phyloP scores from a whole-genome alignment of 2,113 vertebrate species.

The Bubo scandiacus region DNA sequence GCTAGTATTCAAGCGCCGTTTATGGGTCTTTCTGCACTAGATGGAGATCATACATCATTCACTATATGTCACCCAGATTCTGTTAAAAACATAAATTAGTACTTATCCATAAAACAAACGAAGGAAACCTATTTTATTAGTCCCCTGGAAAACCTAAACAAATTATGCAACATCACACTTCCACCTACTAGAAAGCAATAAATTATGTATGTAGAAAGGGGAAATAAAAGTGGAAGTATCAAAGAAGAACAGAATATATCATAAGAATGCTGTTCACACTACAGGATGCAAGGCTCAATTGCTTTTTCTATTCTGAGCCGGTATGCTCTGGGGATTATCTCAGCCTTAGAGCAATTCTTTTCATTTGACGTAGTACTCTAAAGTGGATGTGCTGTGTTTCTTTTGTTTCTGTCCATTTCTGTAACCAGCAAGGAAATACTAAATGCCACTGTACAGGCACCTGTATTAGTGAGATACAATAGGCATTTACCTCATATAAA shows the following conservation, averaged over 20 bases:
- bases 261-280: conserved; percentile 3
- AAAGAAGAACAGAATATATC: neutral
- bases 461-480: neutral
- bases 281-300: neutral
- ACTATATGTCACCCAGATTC: neutral
- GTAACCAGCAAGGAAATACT: neutral
- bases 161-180: conserved; percentile 42
- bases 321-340: neutral
- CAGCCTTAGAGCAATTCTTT: neutral
- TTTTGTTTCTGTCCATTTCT: neutral
- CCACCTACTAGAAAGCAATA: conserved; percentile 1
- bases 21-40: neutral
- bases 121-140: conserved; percentile 29
- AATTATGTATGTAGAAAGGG: neutral
- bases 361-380: neutral
- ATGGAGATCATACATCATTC: neutral
- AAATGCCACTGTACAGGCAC: neutral
- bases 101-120: neutral
- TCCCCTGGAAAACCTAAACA: conserved; percentile 28
- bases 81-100: conserved; percentile 24
- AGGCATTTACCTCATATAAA: neutral
- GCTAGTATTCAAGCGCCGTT: neutral
- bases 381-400: neutral
- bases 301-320: neutral
- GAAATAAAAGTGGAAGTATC: conserved; percentile 12